These are phyloP conservation scores for Mythimna lalbum DNA, from an alignment of 2,888 invertebrate species.

Conservation along the genomic window DNA sequence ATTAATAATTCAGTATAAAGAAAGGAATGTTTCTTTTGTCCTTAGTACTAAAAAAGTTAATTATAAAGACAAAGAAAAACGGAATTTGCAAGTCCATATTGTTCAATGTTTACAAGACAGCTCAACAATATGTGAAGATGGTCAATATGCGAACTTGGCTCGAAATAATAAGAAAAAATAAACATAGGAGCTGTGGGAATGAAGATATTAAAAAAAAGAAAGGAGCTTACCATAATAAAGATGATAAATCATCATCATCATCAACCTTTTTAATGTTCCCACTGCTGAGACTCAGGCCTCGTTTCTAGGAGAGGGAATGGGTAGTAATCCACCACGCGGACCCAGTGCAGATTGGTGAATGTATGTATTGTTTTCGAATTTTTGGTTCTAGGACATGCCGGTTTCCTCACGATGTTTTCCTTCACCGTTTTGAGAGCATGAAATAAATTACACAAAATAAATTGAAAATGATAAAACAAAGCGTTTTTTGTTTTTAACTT, in stretches of 20 bases:
- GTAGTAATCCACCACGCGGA: too few relatives aligned
- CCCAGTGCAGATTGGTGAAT: too few relatives aligned
- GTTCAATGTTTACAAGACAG: conserved; percentile 23
- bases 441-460: too few relatives aligned
- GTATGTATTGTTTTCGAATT: too few relatives aligned
- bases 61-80: conserved; percentile 21
- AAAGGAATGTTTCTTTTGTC: conserved; percentile 8
- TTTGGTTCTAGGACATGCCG: too few relatives aligned
- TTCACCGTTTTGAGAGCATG: too few relatives aligned
- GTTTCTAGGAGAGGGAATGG: too few relatives aligned
- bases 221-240: background rate
- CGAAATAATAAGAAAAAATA: conserved; percentile 15
- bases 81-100: conserved; percentile 12
- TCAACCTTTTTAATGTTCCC: too few relatives aligned
- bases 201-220: background rate
- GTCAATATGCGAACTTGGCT: conserved; percentile 24
- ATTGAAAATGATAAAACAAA: conserved; percentile 9
- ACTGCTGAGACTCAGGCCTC: too few relatives aligned
- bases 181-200: conserved; percentile 13
- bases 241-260: too few relatives aligned
- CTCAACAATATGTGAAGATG: conserved; percentile 14
- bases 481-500: background rate
- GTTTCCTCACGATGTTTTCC: too few relatives aligned
- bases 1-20: background rate
- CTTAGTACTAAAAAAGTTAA: background rate